Evolutionary conservation across 2,888 invertebrate species (phyloP).

Genomic region (Pammene fasciana): DNA sequence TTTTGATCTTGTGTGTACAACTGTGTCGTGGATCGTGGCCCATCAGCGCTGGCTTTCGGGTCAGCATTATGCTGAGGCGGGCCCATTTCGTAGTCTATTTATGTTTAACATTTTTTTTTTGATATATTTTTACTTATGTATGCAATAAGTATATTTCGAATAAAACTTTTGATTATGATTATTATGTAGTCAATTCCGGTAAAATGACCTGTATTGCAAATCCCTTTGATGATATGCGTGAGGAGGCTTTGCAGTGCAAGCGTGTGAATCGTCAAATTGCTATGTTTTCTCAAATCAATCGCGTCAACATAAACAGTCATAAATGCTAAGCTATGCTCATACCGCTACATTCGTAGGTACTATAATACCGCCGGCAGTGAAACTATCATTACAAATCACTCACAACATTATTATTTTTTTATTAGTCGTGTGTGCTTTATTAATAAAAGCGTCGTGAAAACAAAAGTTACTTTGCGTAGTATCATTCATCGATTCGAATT

Average conservation of each 20-base stretch:
- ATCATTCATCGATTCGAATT: neutral
- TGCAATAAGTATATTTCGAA: no score
- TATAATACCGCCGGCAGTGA: neutral
- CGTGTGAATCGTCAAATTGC: neutral
- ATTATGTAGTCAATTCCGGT: no score
- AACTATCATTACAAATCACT: neutral
- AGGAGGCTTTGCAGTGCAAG: slow-evolving; percentile 1
- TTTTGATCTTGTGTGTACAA: no score
- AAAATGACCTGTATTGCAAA: no score
- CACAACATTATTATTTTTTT: neutral
- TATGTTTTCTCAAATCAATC: neutral
- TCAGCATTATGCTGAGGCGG: no score
- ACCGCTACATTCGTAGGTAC: neutral
- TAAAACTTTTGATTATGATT: no score
- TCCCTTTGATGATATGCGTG: no score
- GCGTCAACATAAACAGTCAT: neutral
- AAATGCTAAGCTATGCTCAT: neutral
- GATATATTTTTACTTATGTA: no score
- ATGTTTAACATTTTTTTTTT: no score
- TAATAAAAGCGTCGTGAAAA: neutral
- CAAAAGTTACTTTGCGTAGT: neutral
- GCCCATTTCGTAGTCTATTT: no score
- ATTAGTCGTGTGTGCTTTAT: neutral
- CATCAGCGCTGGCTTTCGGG: no score
- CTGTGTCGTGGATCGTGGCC: no score